Evolutionary conservation across 2,888 invertebrate genomes (phyloP).

Genomic region (Drosophila phalerata): DNA sequence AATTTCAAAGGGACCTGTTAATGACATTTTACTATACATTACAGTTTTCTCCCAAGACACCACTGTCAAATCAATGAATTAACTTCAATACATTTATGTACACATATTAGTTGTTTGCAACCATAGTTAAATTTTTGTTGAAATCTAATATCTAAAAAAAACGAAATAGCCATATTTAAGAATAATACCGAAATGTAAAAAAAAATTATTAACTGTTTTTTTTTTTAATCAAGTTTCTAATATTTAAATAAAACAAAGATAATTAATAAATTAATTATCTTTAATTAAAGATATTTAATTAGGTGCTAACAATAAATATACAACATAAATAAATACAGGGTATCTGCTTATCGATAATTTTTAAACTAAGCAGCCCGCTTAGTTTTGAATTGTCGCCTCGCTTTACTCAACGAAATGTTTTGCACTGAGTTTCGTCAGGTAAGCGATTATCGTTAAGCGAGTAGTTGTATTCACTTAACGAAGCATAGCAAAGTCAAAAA

Average conservation of each 20-base stretch:
- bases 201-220: no score
- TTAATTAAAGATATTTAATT: no score
- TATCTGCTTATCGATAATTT: background rate
- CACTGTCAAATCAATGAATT: no score
- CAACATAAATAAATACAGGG: background rate
- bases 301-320: no score
- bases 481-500: conserved; percentile 1
- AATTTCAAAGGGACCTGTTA: background rate
- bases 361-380: background rate
- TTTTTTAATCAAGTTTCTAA: no score
- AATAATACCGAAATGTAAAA: background rate
- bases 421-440: background rate
- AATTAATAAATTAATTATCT: no score
- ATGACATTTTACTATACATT: background rate
- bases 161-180: background rate
- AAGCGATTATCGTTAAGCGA: background rate
- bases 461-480: conserved; percentile 6
- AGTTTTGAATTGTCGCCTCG: background rate
- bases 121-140: background rate
- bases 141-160: background rate
- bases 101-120: background rate
- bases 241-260: no score
- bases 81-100: no score
- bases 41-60: background rate
- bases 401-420: background rate